Conservation (phyloP, 2,113 vertebrate species). For the Asarcornis scutulata region DNA sequence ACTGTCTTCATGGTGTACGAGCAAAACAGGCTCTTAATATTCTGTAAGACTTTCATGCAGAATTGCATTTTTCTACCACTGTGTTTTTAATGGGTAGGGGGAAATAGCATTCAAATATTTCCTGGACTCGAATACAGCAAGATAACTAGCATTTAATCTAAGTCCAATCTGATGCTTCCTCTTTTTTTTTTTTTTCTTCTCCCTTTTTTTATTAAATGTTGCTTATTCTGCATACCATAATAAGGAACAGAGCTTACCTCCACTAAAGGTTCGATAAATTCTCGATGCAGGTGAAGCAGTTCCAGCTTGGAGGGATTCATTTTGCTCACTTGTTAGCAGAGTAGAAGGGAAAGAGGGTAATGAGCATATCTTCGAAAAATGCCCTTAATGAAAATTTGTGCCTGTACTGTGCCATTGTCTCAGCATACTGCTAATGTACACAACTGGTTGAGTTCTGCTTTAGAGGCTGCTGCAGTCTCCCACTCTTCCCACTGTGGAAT, state of each 20-base stretch:
- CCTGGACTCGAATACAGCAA: conserved; percentile 31
- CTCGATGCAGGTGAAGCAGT: conserved; percentile 78
- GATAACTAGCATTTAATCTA: conserved; percentile 47
- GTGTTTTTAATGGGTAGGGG: conserved; percentile 25
- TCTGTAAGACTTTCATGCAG: conserved; percentile 43
- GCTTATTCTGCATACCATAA: conserved; percentile 66
- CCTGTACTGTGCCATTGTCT: conserved; percentile 82
- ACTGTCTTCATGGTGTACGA: conserved; percentile 14
- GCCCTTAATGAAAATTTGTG: conserved; percentile 80
- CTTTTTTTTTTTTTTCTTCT: conserved; percentile 30
- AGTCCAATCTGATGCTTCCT: conserved; percentile 22
- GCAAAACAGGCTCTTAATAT: conserved; percentile 55
- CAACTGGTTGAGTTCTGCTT: conserved; percentile 75
- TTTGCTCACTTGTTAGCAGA: conserved; percentile 81
- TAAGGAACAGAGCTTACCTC: conserved; percentile 84
- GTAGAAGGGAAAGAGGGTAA: conserved; percentile 75
- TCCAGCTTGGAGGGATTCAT: conserved; percentile 80
- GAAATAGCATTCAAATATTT: conserved; percentile 29
- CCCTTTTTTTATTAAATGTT: conserved; percentile 51
- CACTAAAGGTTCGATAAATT: conserved; percentile 75
- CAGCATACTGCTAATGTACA: conserved; percentile 77
- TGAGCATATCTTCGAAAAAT: conserved; percentile 75
- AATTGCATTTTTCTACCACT: conserved; percentile 52
- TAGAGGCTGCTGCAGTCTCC: conserved; percentile 81
- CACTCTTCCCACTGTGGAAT: conserved; percentile 79